phyloP scores from a whole-genome alignment of 2,113 vertebrate species.

The Rhinopomastus cyanomelas region DNA sequence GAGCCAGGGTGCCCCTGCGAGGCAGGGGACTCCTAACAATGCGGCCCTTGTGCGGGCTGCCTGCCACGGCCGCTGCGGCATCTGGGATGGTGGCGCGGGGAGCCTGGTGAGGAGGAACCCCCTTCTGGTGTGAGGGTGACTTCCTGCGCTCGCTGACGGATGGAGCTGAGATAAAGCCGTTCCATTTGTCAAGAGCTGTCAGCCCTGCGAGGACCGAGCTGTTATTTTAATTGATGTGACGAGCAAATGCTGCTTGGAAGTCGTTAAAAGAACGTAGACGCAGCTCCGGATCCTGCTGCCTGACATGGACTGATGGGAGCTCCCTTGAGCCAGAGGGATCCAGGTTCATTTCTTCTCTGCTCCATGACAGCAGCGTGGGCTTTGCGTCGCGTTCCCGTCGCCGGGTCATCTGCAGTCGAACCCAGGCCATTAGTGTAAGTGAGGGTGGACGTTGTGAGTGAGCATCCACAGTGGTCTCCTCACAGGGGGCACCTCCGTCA shows the following conservation, averaged over 20 bases:
- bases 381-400: neutral
- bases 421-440: neutral
- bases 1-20: constrained; percentile 7
- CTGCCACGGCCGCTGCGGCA: neutral
- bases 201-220: neutral
- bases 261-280: constrained; percentile 4
- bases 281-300: neutral
- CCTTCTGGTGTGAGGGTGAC: neutral
- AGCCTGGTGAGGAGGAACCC: neutral
- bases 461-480: neutral
- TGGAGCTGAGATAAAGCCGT: constrained; percentile 23
- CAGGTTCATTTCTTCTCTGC: constrained; percentile 23
- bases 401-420: constrained; percentile 16
- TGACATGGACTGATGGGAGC: neutral
- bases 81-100: neutral
- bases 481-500: neutral
- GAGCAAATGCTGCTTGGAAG: constrained; percentile 6
- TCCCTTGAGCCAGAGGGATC: neutral
- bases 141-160: neutral
- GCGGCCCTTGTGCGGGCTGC: neutral
- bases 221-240: constrained; percentile 41
- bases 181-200: neutral
- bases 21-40: constrained; percentile 44
- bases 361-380: neutral
- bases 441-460: neutral